Conservation (phyloP, 2,797 vertebrate species). For the Vireo griseus region DNA sequence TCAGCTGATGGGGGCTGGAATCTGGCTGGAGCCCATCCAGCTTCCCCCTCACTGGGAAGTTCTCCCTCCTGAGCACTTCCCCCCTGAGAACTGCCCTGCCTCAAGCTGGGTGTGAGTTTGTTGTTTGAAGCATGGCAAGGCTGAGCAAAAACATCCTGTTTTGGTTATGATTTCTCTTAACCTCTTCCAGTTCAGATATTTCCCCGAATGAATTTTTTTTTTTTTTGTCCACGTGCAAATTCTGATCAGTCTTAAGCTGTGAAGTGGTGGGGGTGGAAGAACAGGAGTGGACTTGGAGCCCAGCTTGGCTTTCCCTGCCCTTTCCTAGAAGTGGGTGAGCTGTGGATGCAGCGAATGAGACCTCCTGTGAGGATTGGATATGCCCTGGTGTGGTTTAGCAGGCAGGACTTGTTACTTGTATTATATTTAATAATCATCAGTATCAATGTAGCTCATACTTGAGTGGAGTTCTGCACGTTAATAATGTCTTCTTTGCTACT, state of each 20-base stretch:
- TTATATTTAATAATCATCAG: fast-evolving
- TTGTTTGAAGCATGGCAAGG: neutral
- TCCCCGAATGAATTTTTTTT: neutral
- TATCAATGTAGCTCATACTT: fast-evolving
- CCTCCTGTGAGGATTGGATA: fast-evolving
- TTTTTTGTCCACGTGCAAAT: fast-evolving
- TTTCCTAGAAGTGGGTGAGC: neutral
- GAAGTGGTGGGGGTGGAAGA: neutral
- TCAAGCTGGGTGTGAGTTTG: fast-evolving
- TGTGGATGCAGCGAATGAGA: fast-evolving
- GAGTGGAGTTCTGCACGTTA: fast-evolving
- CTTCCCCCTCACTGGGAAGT: fast-evolving
- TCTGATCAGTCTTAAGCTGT: neutral
- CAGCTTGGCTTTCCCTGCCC: neutral
- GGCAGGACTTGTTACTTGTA: too few relatives aligned
- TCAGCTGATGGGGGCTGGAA: neutral
- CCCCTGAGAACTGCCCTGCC: fast-evolving
- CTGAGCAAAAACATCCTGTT: conserved; percentile 59
- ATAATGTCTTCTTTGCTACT: neutral
- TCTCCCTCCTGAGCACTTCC: fast-evolving
- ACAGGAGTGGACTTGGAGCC: neutral
- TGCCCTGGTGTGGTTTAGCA: fast-evolving
- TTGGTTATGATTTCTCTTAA: neutral
- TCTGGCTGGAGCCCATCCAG: fast-evolving
- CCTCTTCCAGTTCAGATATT: neutral